phyloP scores from a whole-genome alignment of 2,888 invertebrate genomes.

The Drosophila imparisetae region DNA sequence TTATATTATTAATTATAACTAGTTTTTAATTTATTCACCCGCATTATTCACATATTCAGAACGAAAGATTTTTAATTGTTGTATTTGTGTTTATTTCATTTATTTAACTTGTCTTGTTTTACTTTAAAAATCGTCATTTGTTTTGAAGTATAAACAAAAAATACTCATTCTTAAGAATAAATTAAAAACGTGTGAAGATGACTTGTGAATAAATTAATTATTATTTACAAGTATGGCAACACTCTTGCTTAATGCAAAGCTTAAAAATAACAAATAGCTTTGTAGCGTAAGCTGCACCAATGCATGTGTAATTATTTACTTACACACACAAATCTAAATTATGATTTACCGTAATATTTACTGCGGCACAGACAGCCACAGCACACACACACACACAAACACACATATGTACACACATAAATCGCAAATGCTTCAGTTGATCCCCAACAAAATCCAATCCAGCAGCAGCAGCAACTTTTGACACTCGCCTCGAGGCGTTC shows the following conservation, averaged over 20 bases:
- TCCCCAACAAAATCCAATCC: constrained; percentile 3
- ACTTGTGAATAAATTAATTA: neutral
- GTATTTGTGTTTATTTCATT: neutral
- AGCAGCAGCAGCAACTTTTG: constrained; percentile 14
- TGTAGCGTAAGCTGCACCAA: neutral
- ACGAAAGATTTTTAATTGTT: neutral
- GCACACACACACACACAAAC: neutral
- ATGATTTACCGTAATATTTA: neutral
- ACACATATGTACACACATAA: neutral
- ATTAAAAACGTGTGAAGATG: neutral
- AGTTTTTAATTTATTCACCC: neutral
- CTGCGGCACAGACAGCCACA: neutral
- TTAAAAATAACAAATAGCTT: neutral
- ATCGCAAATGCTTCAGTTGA: constrained; percentile 6
- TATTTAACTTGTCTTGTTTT: neutral
- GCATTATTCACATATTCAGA: neutral
- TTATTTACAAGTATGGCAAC: neutral
- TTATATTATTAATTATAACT: neutral
- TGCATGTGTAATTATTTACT: neutral
- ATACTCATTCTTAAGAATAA: neutral
- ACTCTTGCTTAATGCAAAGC: neutral
- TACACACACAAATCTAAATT: neutral
- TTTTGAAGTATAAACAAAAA: neutral
- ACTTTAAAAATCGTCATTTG: neutral
- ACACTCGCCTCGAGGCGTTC: constrained; percentile 29